Conservation (phyloP, 35 echinoderm and acorn worm genomes). For the Apostichopus japonicus region DNA sequence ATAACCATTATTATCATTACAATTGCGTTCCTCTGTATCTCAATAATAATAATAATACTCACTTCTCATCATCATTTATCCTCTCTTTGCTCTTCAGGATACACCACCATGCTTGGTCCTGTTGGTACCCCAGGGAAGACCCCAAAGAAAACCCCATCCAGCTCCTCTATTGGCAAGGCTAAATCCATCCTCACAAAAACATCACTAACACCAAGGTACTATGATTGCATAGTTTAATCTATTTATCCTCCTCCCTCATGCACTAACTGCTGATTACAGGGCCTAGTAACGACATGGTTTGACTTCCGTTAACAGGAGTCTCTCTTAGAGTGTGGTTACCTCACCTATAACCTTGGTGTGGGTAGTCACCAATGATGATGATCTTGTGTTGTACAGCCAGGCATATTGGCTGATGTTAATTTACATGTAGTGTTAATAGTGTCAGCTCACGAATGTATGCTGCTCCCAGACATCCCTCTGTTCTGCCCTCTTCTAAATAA, state of each 20-base stretch:
- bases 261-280: background rate
- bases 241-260: background rate
- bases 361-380: too few relatives aligned
- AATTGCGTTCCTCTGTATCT: too few relatives aligned
- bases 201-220: conserved; percentile 83
- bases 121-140: conserved; percentile 82
- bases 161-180: conserved; percentile 77
- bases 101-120: conserved; percentile 75
- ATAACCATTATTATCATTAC: too few relatives aligned
- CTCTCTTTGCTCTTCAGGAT: conserved; percentile 55
- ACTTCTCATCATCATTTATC: background rate
- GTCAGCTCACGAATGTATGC: too few relatives aligned
- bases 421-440: too few relatives aligned
- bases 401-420: too few relatives aligned
- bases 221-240: background rate
- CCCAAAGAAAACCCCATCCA: conserved; percentile 84
- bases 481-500: too few relatives aligned
- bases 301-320: too few relatives aligned
- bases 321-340: too few relatives aligned
- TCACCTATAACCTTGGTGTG: too few relatives aligned
- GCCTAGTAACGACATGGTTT: background rate
- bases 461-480: too few relatives aligned
- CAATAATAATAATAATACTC: background rate
- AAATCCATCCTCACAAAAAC: conserved; percentile 82
- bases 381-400: too few relatives aligned